phyloP scores from a whole-genome alignment of 2,797 vertebrate genomes.

The Ispidina lecontei region DNA sequence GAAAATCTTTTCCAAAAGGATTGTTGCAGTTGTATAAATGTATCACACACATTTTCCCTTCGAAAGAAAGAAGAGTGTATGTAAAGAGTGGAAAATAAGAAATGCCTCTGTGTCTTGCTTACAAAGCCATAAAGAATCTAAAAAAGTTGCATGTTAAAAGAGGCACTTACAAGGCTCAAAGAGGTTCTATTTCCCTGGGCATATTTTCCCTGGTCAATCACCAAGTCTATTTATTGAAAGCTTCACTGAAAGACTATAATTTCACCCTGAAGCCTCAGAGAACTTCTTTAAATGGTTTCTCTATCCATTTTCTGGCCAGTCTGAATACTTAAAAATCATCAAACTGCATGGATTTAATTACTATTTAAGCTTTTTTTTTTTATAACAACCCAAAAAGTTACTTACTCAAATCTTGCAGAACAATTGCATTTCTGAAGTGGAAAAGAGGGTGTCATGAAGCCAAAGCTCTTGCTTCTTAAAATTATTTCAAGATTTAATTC shows the following conservation, averaged over 20 bases:
- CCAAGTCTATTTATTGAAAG: background rate
- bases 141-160: slow-evolving; percentile 1
- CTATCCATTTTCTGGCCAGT: background rate
- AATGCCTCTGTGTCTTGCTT: background rate
- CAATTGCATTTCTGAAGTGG: background rate
- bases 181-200: background rate
- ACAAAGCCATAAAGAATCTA: background rate
- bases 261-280: background rate
- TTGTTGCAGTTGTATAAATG: background rate
- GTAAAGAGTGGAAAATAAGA: background rate
- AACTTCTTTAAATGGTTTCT: background rate
- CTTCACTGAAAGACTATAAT: background rate
- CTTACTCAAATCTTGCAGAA: background rate
- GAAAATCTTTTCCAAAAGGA: background rate
- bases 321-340: background rate
- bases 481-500: background rate
- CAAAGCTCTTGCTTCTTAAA: background rate
- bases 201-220: background rate
- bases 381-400: background rate
- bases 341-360: background rate
- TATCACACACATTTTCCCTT: background rate
- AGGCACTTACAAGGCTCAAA: background rate
- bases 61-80: background rate
- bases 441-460: background rate
- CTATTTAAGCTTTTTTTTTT: background rate